Evolutionary conservation across 2,888 invertebrate genomes (phyloP).

Genomic region (Epinotia nisella): DNA sequence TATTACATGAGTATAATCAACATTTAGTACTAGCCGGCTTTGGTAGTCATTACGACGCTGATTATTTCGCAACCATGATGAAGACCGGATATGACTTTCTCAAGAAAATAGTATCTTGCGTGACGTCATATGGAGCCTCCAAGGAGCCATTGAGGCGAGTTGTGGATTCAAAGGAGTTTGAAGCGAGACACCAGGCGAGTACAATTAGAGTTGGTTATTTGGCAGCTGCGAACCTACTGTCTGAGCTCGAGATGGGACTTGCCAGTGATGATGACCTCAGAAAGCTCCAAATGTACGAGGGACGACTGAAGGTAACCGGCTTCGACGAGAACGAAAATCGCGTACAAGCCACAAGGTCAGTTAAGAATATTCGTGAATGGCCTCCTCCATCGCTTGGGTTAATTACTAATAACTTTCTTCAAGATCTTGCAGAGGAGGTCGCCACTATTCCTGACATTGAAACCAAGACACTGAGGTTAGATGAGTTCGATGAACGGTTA

Average conservation of each 20-base stretch:
- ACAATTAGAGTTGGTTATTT: not conserved
- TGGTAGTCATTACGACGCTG: not conserved
- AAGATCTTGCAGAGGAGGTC: not conserved
- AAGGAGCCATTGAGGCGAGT: not conserved
- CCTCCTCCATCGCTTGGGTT: not conserved
- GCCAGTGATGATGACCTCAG: not conserved
- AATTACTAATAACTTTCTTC: not conserved
- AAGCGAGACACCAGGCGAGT: not conserved
- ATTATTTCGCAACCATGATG: not conserved
- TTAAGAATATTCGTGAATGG: not conserved
- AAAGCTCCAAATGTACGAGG: not conserved
- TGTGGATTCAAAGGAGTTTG: not conserved
- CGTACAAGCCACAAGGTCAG: too few species aligned
- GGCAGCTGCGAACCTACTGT: constrained; percentile 6
- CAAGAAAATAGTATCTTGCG: too few species aligned
- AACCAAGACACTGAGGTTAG: not conserved
- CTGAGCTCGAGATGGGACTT: constrained; percentile 5
- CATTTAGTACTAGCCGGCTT: not conserved
- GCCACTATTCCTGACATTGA: not conserved
- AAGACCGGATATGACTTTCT: too few species aligned
- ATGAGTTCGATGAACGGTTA: not conserved
- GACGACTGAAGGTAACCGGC: not conserved
- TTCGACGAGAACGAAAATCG: not conserved
- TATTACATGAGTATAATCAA: not conserved
- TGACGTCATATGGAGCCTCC: too few species aligned